Percentiles rank a stretch among this genome's conserved stretches.
These are phyloP conservation scores for Catagonus wagneri DNA, from an alignment of 2,113 vertebrate genomes.

Conservation along the genomic window DNA sequence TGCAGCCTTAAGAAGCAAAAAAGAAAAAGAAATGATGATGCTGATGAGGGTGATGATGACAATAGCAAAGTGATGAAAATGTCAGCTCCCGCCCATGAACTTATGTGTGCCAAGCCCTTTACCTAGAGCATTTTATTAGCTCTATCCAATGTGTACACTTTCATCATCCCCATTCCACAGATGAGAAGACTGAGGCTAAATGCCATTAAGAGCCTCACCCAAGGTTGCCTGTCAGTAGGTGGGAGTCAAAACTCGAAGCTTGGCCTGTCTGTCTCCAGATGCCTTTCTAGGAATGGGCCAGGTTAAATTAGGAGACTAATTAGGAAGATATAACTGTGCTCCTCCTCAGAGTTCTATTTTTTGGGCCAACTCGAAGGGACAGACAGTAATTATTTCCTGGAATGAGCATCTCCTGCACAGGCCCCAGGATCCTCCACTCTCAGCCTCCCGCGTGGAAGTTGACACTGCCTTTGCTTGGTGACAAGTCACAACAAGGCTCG, in stretches of 20 bases:
- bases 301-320: conserved; percentile 64
- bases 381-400: conserved; percentile 67
- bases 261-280: background rate
- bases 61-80: background rate
- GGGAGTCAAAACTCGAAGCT: too few relatives aligned
- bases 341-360: conserved; percentile 45
- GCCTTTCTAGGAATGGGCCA: conserved; percentile 6
- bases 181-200: background rate
- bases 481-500: conserved; percentile 63
- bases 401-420: conserved; percentile 49
- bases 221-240: fast-evolving
- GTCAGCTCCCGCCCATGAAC: background rate
- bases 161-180: background rate
- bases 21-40: too few relatives aligned
- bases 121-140: background rate
- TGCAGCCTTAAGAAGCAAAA: too few relatives aligned
- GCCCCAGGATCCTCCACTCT: background rate
- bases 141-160: background rate
- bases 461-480: background rate
- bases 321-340: background rate
- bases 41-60: fast-evolving
- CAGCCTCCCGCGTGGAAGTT: conserved; percentile 27
- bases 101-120: background rate
- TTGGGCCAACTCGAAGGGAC: conserved; percentile 52
- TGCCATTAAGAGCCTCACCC: background rate